Base-by-base conservation (phyloP, 2,113 vertebrate species). In the Eulacestoma nigropectus region DNA sequence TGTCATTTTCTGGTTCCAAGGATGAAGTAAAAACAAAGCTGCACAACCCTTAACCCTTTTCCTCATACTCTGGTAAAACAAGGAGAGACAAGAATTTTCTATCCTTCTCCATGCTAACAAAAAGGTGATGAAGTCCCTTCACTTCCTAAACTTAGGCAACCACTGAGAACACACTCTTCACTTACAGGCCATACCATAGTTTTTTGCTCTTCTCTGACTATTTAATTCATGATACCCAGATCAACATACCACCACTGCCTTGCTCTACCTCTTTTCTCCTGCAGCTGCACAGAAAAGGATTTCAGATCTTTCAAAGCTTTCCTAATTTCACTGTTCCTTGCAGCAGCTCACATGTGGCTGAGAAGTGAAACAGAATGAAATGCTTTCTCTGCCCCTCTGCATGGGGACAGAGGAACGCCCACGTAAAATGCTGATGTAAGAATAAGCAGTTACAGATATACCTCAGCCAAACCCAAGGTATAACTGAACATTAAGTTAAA, bases 311-410 rank as follows among this genome's bases (percentile, higher is more conserved):
- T 42, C 42, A 85, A 67, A 88, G 68, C 52, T 59, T 84, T 75
- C 75, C 68, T 72, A 16, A 74, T 84, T 88, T 86, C 35, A 83
- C 10, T 75, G 53, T 37, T 90, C 83, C 84, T 63, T 46, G n/a
- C 68, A 75, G 89, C 39, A 93, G 79, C 47, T 95, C 4, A 0
- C 87, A 77, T 25, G 52, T 39, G 49, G 47, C 65, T 67, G 52
- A 78, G 55, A 88, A 90, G 39, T 20, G 63, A 93, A 95, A 94
- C 63, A 76, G 76, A 90, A 90, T 52, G 10, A 85, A 94, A 89
- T 23, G 68, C 55, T 83, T 86, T 90, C 76, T 81, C 76, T 92
- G 72, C 63, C 83, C 84, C 73, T 42, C 32, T 53, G 63, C 33
- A 87, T 7, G 17, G 56, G 90, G 64, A 95, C 64, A 90, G 83